Evolutionary conservation across 2,888 invertebrate genomes (phyloP), one percentile per base, ranked within the genome.

Genomic region (Pimpla rufipes): DNA sequence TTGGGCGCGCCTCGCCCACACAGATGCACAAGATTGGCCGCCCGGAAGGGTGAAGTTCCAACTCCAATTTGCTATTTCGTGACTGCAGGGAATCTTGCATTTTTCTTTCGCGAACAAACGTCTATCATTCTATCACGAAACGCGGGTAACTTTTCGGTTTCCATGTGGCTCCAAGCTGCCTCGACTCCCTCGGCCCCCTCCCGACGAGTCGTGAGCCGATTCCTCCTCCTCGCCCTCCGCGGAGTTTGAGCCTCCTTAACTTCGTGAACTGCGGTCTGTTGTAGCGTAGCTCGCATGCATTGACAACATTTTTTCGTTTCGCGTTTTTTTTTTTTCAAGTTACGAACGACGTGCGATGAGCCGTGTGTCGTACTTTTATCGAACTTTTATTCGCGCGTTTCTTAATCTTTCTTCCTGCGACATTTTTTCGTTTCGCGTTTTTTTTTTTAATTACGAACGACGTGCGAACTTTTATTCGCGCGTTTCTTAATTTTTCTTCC

Each of bases 51-150:
- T 89, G 88, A 92, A 93, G 91, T 93, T 92, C 85, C 90, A 92
- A 93, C 93, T 92, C 91, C 91, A 93, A 93, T 93, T 93, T 93
- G 93, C 92, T 92, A 93, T 93, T 93, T 93, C 93, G 93, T 93
- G 93, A 93, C 93, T 93, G 92, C 91, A 92, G 91, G 90, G 91
- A 93, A 93, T 93, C 93, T 93, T 93, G 93, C 93, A 93, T 93
- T 93, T 93, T 93, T 93, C 93, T 93, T 93, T 92, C 88, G 86
- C 87, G 87, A 93, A 93, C 93, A 92, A 92, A 93, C 92, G 93
- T 93, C 93, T 93, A 93, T 93, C 93, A 93, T 92, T 92, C 92
- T 91, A 93, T 93, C 93, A 93, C 93, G 93, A 91, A 92, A 85
- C 89, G 70, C 77, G 71, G 59, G 62, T 91, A 93, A 93, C 90